Conservation (phyloP, 2,113 vertebrate species). For the Melierax canorus region DNA sequence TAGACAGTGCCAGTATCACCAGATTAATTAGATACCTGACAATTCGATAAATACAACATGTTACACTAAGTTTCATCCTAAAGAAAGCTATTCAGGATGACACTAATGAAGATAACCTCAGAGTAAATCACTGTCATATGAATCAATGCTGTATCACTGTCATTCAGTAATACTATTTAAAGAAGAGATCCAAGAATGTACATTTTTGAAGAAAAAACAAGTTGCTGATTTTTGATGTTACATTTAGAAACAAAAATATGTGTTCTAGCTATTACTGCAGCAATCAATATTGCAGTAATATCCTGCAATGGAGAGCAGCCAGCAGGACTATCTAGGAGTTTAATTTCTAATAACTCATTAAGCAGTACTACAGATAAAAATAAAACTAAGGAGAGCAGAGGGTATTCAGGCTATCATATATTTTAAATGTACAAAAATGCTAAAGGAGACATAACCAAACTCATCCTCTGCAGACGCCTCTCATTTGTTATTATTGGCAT, state of each 20-base stretch:
- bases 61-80: background rate
- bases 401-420: background rate
- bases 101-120: background rate
- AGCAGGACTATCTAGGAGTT: background rate
- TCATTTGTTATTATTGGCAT: slow-evolving; percentile 24
- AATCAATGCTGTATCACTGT: background rate
- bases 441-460: background rate
- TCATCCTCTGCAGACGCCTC: slow-evolving; percentile 1
- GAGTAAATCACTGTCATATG: background rate
- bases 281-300: background rate
- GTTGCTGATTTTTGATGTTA: background rate
- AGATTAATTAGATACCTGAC: background rate
- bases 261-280: background rate
- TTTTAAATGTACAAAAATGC: background rate
- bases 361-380: slow-evolving; percentile 26
- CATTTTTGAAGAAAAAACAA: background rate
- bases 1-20: background rate
- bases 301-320: background rate
- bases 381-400: background rate
- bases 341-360: slow-evolving; percentile 29
- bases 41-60: background rate
- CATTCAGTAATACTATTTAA: background rate
- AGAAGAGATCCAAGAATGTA: background rate
- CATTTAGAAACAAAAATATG: background rate
- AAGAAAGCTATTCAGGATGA: background rate